These are phyloP conservation scores for Caenorhabditis virilis DNA, from an alignment of 2,888 invertebrate species.

Conservation along the genomic window DNA sequence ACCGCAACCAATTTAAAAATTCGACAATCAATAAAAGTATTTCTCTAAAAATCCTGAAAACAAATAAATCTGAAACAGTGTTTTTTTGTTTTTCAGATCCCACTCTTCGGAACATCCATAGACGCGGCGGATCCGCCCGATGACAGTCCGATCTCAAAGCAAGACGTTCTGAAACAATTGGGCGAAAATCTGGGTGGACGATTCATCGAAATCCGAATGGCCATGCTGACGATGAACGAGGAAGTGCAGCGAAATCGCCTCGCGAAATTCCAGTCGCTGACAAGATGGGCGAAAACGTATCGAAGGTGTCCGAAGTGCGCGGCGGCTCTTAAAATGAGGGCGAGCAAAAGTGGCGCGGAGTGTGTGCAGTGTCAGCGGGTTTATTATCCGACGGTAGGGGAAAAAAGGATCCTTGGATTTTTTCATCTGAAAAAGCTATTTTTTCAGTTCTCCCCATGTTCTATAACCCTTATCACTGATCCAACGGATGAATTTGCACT, in stretches of 20 bases:
- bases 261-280: constrained; percentile 69
- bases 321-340: constrained; percentile 61
- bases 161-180: constrained; percentile 44
- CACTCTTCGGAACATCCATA: constrained; percentile 46
- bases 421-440: neutral
- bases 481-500: constrained; percentile 70
- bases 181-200: constrained; percentile 40
- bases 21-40: neutral
- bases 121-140: constrained; percentile 43
- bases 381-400: constrained; percentile 63
- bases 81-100: constrained; percentile 19
- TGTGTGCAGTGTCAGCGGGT: constrained; percentile 55
- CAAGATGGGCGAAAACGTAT: constrained; percentile 71
- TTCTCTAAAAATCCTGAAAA: neutral
- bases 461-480: constrained; percentile 72
- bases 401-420: neutral
- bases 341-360: constrained; percentile 57
- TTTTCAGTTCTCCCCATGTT: constrained; percentile 69
- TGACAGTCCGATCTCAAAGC: constrained; percentile 42
- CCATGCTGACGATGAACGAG: constrained; percentile 59
- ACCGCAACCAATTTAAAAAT: neutral
- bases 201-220: constrained; percentile 49
- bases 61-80: neutral
- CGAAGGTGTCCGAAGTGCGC: constrained; percentile 71
- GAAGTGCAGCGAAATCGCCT: constrained; percentile 56